phyloP scores from a whole-genome alignment of 2,888 invertebrate species.

The Willowsia nigromaculata region DNA sequence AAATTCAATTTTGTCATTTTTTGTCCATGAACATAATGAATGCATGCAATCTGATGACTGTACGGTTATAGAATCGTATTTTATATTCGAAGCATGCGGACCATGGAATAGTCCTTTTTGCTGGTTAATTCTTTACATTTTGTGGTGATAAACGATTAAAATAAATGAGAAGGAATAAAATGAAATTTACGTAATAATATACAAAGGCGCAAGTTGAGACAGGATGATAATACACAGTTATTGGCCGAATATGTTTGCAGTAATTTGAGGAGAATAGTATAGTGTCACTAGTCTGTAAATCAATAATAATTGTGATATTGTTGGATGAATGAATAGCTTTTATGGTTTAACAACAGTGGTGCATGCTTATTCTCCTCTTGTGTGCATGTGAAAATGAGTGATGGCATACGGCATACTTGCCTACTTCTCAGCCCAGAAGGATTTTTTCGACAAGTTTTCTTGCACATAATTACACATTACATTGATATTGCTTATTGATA shows the following conservation, averaged over 20 bases:
- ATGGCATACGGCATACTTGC: neutral
- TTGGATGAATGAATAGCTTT: neutral
- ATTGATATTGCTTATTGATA: neutral
- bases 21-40: conserved; percentile 31
- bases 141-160: neutral
- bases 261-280: neutral
- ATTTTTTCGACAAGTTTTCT: conserved; percentile 23
- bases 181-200: conserved; percentile 10
- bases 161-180: neutral
- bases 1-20: conserved; percentile 8
- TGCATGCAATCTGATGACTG: conserved; percentile 37
- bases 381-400: neutral
- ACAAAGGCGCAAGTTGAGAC: neutral
- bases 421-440: conserved; percentile 1
- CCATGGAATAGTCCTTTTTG: neutral
- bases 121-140: neutral
- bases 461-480: neutral
- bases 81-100: neutral
- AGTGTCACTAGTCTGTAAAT: neutral
- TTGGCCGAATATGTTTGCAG: neutral
- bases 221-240: neutral
- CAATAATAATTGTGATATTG: neutral
- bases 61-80: neutral
- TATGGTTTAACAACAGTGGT: neutral
- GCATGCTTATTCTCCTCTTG: neutral